phyloP scores from a whole-genome alignment of 2,888 invertebrate genomes.

The Metalampra italica region DNA sequence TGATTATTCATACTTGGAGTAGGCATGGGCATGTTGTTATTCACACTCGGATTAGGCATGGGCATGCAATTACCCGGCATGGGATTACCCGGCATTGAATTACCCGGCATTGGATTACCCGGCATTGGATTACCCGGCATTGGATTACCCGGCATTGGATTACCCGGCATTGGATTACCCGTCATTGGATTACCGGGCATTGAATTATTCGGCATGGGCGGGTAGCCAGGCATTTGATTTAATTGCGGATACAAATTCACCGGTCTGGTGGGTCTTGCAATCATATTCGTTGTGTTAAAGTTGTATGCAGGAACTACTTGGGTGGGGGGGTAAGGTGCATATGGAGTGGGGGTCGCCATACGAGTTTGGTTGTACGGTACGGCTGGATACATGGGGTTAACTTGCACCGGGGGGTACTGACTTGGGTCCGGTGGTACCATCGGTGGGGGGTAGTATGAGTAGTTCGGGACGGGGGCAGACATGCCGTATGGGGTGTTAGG shows the following conservation, averaged over 20 bases:
- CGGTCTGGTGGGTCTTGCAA: constrained; percentile 54
- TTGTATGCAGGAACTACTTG: constrained; percentile 42
- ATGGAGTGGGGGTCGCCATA: constrained; percentile 55
- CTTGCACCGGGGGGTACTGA: constrained; percentile 42
- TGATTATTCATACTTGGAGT: constrained; percentile 19
- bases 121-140: constrained; percentile 34
- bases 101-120: constrained; percentile 38
- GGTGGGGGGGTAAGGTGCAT: constrained; percentile 42
- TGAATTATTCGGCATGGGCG: constrained; percentile 22
- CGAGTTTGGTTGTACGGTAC: constrained; percentile 62
- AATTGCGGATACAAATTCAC: constrained; percentile 50
- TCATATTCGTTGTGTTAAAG: constrained; percentile 65
- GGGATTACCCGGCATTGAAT: constrained; percentile 24
- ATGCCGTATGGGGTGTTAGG: constrained; percentile 48
- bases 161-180: too few species aligned
- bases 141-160: too few species aligned
- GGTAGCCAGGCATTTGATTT: constrained; percentile 50
- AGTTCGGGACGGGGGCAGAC: constrained; percentile 55
- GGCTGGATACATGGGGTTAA: constrained; percentile 42
- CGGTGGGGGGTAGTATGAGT: constrained; percentile 33
- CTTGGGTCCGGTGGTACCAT: constrained; percentile 30
- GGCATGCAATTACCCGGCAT: constrained; percentile 5
- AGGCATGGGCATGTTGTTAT: constrained; percentile 20
- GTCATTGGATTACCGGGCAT: too few species aligned
- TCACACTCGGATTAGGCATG: constrained; percentile 1